Evolutionary conservation across 2,113 vertebrate species (phyloP).

Genomic region (Crotalus helleri): DNA sequence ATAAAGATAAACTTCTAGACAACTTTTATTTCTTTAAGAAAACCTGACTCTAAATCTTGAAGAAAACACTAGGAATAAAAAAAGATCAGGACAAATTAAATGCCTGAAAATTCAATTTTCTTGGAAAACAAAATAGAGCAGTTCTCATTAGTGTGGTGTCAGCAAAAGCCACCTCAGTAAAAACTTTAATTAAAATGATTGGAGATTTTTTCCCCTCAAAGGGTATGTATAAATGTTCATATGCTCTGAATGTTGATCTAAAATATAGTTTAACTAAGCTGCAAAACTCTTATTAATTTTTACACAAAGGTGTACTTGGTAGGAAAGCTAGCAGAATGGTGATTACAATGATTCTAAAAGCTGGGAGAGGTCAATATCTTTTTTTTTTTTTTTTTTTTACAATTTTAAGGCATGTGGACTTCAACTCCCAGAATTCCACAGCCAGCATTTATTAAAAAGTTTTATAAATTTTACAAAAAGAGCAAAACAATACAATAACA

Average conservation of each 20-base stretch:
- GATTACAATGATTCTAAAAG: not conserved
- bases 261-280: not conserved
- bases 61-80: conserved; percentile 13
- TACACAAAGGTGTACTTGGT: not conserved
- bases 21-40: not conserved
- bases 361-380: not conserved
- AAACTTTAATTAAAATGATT: conserved; percentile 50
- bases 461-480: too few relatives aligned
- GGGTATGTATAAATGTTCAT: conserved; percentile 31
- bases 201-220: not conserved
- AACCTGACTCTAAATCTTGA: conserved; percentile 4
- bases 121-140: conserved; percentile 28
- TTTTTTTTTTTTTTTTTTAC: too few relatives aligned
- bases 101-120: conserved; percentile 43
- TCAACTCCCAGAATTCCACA: too few relatives aligned
- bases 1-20: not conserved
- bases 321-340: not conserved
- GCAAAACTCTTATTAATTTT: conserved; percentile 11
- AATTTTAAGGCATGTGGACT: too few relatives aligned
- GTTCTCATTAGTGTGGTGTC: conserved; percentile 35
- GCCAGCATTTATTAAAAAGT: too few relatives aligned
- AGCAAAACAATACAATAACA: too few relatives aligned
- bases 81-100: conserved; percentile 37
- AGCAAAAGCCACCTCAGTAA: conserved; percentile 33
- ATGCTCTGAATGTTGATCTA: conserved; percentile 6